Base-by-base conservation (phyloP, 2,797 vertebrate genomes). In the Carapus acus region DNA sequence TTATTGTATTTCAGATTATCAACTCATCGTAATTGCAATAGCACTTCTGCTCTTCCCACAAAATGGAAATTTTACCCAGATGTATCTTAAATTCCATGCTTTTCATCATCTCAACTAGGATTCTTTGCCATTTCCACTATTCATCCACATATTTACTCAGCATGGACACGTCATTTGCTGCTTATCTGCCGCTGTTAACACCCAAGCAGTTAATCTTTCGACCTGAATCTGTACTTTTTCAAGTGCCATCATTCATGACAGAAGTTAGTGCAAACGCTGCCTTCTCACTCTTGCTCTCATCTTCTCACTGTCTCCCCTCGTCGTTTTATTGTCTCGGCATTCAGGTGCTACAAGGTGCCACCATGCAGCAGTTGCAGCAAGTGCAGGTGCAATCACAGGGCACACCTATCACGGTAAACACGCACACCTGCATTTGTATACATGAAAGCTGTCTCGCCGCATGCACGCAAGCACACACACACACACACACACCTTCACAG, bases 341-440 rank as follows among this genome's bases (percentile, higher is more conserved):
- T 86, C 86, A 91, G 89, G 88, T 91, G 80, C 85, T 91, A 73
- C 89, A 91, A 78, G 88, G 89, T 80, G 84, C 89, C 78, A 88
- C 87, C 65, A 90, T 90, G 87, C 89, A 90, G 83, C 89, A 91
- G 84, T 79, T 90, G 65, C 89, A 91, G 81, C 89, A 91, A 68
- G 87, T 90, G 80, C 89, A 91, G 81, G 87, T 91, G 75, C 88
- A 90, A 65, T 89, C 88, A 78, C 88, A 90, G 78, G 84, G 83
- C 79, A 89, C 89, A 64, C 87, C 89, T 61, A 91, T 90, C 73
- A 91, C 88, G 89, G 89, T 90, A 91, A 90, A 86, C 77, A 77
- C 73, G 55, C 48, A 34, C 29, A 42, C 48, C 8, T 58, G 52
- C 58, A 64, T 67, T 73, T 41, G 33, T 51, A 51, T 59, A 43